phyloP scores from a whole-genome alignment of 1,140 invertebrate genomes.

The Scaptomyza montana region DNA sequence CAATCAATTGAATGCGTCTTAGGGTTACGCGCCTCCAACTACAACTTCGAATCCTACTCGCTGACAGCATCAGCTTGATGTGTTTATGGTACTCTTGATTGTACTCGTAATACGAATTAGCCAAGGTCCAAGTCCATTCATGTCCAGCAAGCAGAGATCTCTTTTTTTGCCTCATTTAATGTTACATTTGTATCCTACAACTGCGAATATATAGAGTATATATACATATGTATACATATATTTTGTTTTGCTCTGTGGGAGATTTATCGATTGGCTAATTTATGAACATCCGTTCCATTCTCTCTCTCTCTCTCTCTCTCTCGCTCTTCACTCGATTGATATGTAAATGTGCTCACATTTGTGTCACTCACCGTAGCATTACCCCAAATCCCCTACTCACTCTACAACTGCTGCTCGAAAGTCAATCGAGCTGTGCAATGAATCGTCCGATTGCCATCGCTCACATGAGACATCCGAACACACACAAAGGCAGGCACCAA shows the following conservation, averaged over 20 bases:
- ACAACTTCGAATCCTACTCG: not conserved
- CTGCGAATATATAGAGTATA: conserved; percentile 39
- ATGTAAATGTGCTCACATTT: conserved; percentile 82
- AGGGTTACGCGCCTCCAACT: conserved; percentile 8
- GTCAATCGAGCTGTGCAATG: conserved; percentile 64
- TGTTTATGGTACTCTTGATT: conserved; percentile 65
- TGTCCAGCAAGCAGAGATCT: conserved; percentile 7
- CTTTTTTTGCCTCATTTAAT: conserved; percentile 54
- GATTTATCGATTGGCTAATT: conserved; percentile 84
- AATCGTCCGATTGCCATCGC: conserved; percentile 75
- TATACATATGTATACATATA: too few species aligned
- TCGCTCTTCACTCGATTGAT: conserved; percentile 59
- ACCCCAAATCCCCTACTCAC: conserved; percentile 16
- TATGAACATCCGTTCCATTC: conserved; percentile 80
- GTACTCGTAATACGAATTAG: conserved; percentile 61
- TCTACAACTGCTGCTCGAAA: conserved; percentile 9
- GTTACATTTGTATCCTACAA: conserved; percentile 48
- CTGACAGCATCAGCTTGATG: conserved; percentile 67
- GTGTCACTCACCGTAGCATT: conserved; percentile 67
- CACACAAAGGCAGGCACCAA: conserved; percentile 41
- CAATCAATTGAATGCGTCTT: conserved; percentile 32
- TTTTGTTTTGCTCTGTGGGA: conserved; percentile 56
- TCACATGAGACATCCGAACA: conserved; percentile 74
- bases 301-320: too few species aligned
- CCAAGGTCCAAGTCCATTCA: conserved; percentile 10